Evolutionary conservation across 2,888 invertebrate species (phyloP), one percentile per base, ranked within the genome.

Genomic region (Atethmia centrago): DNA sequence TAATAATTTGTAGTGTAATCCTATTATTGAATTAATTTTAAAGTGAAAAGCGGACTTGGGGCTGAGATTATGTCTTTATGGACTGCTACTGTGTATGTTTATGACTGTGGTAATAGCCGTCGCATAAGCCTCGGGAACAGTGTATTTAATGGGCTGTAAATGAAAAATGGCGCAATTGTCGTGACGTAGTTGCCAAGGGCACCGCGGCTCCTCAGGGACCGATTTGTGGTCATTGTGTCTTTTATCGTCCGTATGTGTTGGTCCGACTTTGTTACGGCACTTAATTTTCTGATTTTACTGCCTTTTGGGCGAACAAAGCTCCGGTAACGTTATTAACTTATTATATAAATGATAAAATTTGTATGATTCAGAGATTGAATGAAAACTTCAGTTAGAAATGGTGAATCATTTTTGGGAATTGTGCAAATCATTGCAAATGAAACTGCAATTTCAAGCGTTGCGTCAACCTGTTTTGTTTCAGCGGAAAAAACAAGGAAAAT

Each of bases 121-220:
- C 89, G 88, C 88, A 86, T 89, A 88, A 91, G 90, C 90, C 87
- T 82, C 83, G 85, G 85, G 82, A 87, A 88, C 89, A 85, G 90
- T 88, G 90, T 88, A 90, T 89, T 92, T 92, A 94, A 94, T 92
- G 93, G 92, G 81, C 90, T 93, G 94, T 93, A 92, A 94, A 94
- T 93, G 93, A 94, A 93, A 93, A 93, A 94, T 88, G 90, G 87
- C 87, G 87, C 87, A 87, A 90, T 91, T 90, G 89, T 88, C 85
- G 88, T 89, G 88, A 86, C 85, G 81, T 85, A 85, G 87, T 73
- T 87, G 82, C 87, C 85, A 81, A 88, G 88, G 90, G 85, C 82
- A 83, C 74, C 69, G 79, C 77, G 81, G 71, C 78, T 80, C 84
- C 85, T 77, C 72, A 63, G 80, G 80, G 81, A 69, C 55, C 77